Evolutionary conservation across 2,113 vertebrate genomes (phyloP).

Genomic region (Cranoglanis bouderius): DNA sequence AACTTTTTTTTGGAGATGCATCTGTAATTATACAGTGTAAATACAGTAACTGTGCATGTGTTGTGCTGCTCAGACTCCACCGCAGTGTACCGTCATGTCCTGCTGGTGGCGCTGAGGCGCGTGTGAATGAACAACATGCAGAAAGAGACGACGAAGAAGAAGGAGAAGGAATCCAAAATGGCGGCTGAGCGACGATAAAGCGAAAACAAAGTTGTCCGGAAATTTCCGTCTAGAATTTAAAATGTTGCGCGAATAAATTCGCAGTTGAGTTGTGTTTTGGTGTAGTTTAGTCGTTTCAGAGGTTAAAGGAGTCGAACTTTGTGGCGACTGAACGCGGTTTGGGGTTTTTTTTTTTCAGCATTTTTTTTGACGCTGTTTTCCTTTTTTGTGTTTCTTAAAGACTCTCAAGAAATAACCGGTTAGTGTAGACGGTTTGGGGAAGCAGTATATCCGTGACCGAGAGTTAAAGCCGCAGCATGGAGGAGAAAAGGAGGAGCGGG

Average conservation of each 20-base stretch:
- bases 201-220: neutral
- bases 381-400: neutral
- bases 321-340: neutral
- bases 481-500: conserved; percentile 1
- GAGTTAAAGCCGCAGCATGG: neutral
- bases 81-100: neutral
- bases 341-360: neutral
- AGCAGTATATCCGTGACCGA: neutral
- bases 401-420: neutral
- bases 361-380: too few species aligned
- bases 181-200: neutral
- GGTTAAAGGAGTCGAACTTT: neutral
- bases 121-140: neutral
- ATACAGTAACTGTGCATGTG: too few species aligned
- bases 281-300: neutral
- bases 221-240: neutral
- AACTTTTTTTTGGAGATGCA: too few species aligned
- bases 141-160: neutral
- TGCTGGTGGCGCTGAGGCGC: neutral
- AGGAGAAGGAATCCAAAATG: neutral
- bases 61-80: neutral
- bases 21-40: too few species aligned
- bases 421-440: neutral
- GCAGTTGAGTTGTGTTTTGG: neutral
- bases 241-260: neutral